Evolutionary conservation across 2,797 vertebrate species (phyloP).

Genomic region (Nannoperca obscura): DNA sequence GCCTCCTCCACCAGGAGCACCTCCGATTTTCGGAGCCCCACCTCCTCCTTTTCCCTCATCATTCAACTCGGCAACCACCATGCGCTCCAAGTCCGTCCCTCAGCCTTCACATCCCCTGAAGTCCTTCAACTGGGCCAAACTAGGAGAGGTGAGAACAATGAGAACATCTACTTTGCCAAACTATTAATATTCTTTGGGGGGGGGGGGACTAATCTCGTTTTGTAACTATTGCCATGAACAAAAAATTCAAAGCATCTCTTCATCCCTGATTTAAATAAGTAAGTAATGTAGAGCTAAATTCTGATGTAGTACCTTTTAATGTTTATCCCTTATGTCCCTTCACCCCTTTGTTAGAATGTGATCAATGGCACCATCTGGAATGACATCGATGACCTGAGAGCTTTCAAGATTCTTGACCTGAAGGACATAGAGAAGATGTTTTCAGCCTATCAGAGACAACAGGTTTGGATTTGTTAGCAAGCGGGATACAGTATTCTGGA

Average conservation of each 20-base stretch:
- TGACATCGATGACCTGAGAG: constrained; percentile 94
- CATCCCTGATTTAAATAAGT: neutral
- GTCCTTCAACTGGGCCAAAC: constrained; percentile 98
- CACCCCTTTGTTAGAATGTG: constrained; percentile 86
- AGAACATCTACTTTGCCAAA: neutral
- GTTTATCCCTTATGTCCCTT: constrained; percentile 3
- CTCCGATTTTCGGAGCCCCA: constrained; percentile 88
- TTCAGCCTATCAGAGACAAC: constrained; percentile 97
- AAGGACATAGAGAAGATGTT: constrained; percentile 99
- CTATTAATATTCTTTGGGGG: neutral
- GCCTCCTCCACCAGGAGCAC: constrained; percentile 88
- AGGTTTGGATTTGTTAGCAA: constrained; percentile 84
- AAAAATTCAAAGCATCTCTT: neutral
- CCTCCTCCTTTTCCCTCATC: constrained; percentile 88
- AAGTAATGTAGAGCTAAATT: neutral
- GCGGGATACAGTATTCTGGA: neutral
- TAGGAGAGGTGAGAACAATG: constrained; percentile 90
- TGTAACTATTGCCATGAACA: neutral
- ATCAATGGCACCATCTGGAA: constrained; percentile 96
- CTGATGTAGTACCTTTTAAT: neutral
- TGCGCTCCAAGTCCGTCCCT: constrained; percentile 92
- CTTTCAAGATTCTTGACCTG: constrained; percentile 94
- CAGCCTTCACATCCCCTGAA: constrained; percentile 97
- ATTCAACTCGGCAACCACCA: constrained; percentile 76
- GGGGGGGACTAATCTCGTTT: neutral